These are phyloP conservation scores for Pyrrhosoma nymphula DNA, from an alignment of 2,888 invertebrate genomes.

Conservation along the genomic window DNA sequence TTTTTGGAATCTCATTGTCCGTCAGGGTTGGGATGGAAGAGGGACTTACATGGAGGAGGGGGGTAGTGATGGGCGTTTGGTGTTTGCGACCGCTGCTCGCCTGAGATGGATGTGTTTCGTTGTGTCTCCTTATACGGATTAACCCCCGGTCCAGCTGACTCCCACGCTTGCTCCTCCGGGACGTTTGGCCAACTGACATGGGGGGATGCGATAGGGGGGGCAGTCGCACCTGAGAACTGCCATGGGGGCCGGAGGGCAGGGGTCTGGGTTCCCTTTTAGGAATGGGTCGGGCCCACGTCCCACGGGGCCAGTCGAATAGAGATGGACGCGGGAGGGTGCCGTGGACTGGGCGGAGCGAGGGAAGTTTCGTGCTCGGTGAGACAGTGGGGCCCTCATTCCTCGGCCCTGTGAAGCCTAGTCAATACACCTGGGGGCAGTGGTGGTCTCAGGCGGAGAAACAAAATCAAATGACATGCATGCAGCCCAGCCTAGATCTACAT, in stretches of 20 bases:
- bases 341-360: background rate
- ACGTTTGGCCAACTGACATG: background rate
- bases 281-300: background rate
- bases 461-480: background rate
- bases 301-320: slow-evolving; percentile 6
- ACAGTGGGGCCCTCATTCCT: background rate
- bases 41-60: no score
- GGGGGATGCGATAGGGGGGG: background rate
- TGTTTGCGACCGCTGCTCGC: background rate
- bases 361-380: background rate
- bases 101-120: background rate
- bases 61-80: no score
- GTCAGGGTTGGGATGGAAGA: no score
- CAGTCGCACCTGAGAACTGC: background rate
- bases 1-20: no score
- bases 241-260: background rate
- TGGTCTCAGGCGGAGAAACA: background rate
- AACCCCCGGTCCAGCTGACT: background rate
- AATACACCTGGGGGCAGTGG: background rate
- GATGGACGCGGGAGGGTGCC: background rate
- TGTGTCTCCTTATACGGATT: background rate
- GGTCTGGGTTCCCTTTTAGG: background rate
- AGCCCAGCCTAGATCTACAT: background rate
- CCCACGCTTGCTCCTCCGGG: background rate
- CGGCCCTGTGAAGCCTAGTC: background rate